A percentile compares a stretch with the other conserved stretches of the same genome.
Conservation (phyloP, 2,113 vertebrate genomes). For the Nesogale talazaci region DNA sequence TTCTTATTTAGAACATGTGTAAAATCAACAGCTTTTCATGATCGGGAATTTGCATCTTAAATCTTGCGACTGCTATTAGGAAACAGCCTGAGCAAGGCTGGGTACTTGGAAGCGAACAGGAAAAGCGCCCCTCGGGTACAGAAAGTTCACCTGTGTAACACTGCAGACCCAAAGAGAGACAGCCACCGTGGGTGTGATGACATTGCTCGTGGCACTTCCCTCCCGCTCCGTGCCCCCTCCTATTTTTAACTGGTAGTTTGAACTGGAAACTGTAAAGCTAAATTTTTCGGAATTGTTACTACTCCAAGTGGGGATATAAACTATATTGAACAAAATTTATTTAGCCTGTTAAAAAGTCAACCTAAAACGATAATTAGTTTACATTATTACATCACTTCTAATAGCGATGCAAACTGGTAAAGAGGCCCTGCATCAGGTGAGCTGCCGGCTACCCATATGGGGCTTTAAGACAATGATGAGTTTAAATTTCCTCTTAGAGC, state of each 20-base stretch:
- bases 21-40: constrained; percentile 73
- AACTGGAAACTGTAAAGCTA: constrained; percentile 85
- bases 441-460: constrained; percentile 85
- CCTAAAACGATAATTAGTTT: constrained; percentile 87
- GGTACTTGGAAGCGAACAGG: constrained; percentile 1
- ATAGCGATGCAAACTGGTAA: constrained; percentile 78
- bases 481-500: constrained; percentile 92
- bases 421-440: constrained; percentile 87
- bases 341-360: constrained; percentile 88
- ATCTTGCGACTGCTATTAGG: constrained; percentile 54
- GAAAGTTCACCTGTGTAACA: constrained; percentile 17
- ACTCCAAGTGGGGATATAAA: constrained; percentile 88
- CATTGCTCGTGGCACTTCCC: constrained; percentile 37
- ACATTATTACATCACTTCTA: constrained; percentile 86
- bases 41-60: constrained; percentile 58
- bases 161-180: background rate
- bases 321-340: constrained; percentile 88
- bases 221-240: constrained; percentile 48
- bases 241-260: constrained; percentile 78
- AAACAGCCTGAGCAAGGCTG: background rate
- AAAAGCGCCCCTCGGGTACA: background rate
- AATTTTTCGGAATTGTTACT: constrained; percentile 87
- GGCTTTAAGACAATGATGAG: constrained; percentile 91
- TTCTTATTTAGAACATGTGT: constrained; percentile 61
- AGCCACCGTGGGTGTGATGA: background rate